Percentiles rank a stretch among this genome's conserved stretches.
Evolutionary conservation across 2,888 invertebrate species (phyloP).

Genomic region (Latheticus oryzae): DNA sequence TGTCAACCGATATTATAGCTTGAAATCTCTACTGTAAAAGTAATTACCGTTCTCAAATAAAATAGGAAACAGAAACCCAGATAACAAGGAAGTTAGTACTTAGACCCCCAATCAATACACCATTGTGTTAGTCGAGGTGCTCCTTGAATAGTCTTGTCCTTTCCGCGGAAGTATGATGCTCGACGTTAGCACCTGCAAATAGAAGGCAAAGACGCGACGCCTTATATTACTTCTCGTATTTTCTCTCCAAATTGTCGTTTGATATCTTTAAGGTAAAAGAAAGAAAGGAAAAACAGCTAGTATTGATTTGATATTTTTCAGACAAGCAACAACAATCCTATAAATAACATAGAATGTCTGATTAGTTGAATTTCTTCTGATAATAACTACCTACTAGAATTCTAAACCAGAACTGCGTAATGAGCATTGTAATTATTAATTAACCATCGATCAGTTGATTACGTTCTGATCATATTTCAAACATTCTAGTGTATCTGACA

Average conservation of each 20-base stretch:
- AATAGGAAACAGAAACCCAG: constrained; percentile 17
- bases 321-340: background rate
- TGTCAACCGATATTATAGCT: too few relatives aligned
- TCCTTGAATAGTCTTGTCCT: constrained; percentile 27
- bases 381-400: too few relatives aligned
- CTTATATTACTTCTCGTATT: constrained; percentile 32
- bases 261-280: constrained; percentile 9
- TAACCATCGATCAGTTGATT: constrained; percentile 6
- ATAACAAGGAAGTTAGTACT: constrained; percentile 31
- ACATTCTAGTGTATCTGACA: background rate
- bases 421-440: constrained; percentile 17
- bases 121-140: constrained; percentile 26
- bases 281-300: constrained; percentile 2
- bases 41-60: constrained; percentile 27
- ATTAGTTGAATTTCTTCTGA: background rate
- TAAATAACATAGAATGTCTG: background rate
- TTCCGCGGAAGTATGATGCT: constrained; percentile 21
- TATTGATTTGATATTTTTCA: constrained; percentile 8
- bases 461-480: constrained; percentile 1
- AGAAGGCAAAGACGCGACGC: constrained; percentile 19
- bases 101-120: constrained; percentile 28
- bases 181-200: constrained; percentile 33
- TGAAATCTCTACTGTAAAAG: constrained; percentile 24
- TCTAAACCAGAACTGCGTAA: too few relatives aligned
- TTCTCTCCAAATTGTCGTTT: constrained; percentile 15